Evolutionary conservation across 2,113 vertebrate species (phyloP).

Genomic region (Empidonax alnorum): DNA sequence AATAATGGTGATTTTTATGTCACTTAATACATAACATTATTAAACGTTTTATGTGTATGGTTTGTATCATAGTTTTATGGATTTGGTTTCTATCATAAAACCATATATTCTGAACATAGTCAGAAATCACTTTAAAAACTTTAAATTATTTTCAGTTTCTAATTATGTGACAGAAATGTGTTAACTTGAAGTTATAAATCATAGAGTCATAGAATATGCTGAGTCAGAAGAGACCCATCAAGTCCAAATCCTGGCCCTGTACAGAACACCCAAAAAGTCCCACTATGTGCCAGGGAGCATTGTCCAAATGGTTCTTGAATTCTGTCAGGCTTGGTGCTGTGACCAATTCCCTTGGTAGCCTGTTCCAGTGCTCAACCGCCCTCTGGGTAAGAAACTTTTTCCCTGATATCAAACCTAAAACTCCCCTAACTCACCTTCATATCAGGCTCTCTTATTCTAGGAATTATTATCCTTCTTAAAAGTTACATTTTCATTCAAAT

Average conservation of each 20-base stretch:
- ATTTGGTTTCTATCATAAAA: not conserved
- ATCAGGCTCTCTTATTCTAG: not conserved
- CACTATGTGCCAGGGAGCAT: not conserved
- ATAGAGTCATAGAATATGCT: not conserved
- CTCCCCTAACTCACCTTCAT: fast-evolving
- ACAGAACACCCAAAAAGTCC: not conserved
- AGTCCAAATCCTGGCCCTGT: not conserved
- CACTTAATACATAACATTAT: not conserved
- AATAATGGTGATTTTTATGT: not conserved
- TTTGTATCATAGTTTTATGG: not conserved
- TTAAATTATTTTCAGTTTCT: not conserved
- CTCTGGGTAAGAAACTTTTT: not conserved
- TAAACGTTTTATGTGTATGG: not conserved
- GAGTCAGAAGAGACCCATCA: no score
- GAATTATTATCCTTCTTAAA: not conserved
- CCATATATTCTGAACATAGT: not conserved
- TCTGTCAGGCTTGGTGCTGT: not conserved
- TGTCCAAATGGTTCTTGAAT: not conserved
- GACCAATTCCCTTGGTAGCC: not conserved
- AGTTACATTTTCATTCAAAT: not conserved
- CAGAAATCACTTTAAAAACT: not conserved
- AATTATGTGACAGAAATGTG: not conserved
- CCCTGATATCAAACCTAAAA: not conserved
- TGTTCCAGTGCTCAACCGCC: fast-evolving
- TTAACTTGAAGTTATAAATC: not conserved